Evolutionary conservation across 2,888 invertebrate species (phyloP).

Genomic region (Drosophila tripunctata): DNA sequence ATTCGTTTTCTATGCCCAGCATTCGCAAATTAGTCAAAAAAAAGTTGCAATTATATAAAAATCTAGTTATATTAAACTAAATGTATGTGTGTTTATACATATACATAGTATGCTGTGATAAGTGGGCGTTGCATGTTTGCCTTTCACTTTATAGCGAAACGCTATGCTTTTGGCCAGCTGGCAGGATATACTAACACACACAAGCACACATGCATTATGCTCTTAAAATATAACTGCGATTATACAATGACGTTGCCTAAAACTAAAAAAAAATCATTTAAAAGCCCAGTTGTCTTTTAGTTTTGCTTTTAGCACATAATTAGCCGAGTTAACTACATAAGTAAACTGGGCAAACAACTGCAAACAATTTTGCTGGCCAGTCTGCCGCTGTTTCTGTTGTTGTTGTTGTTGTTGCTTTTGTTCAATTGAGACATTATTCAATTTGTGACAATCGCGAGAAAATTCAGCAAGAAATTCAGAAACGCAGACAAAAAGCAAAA

Average conservation of each 20-base stretch:
- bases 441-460: conserved; percentile 77
- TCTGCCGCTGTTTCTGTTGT: conserved; percentile 11
- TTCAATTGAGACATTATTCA: conserved; percentile 77
- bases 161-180: conserved; percentile 38
- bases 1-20: conserved; percentile 25
- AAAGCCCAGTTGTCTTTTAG: conserved; percentile 22
- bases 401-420: conserved; percentile 11
- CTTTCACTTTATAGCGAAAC: conserved; percentile 64
- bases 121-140: conserved; percentile 75
- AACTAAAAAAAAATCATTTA: conserved; percentile 2
- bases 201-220: not conserved
- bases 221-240: conserved; percentile 25
- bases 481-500: conserved; percentile 10
- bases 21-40: conserved; percentile 63
- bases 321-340: no score
- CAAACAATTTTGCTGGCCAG: conserved; percentile 51
- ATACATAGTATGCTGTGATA: conserved; percentile 29
- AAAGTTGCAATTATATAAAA: conserved; percentile 62
- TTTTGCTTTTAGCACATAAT: conserved; percentile 45
- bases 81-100: conserved; percentile 7
- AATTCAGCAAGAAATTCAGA: conserved; percentile 37
- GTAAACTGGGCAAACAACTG: conserved; percentile 60
- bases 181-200: conserved; percentile 36
- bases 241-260: conserved; percentile 55
- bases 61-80: conserved; percentile 51